Evolutionary conservation across 1,140 invertebrate genomes (phyloP).

Genomic region (Brachionus paranguensis): DNA sequence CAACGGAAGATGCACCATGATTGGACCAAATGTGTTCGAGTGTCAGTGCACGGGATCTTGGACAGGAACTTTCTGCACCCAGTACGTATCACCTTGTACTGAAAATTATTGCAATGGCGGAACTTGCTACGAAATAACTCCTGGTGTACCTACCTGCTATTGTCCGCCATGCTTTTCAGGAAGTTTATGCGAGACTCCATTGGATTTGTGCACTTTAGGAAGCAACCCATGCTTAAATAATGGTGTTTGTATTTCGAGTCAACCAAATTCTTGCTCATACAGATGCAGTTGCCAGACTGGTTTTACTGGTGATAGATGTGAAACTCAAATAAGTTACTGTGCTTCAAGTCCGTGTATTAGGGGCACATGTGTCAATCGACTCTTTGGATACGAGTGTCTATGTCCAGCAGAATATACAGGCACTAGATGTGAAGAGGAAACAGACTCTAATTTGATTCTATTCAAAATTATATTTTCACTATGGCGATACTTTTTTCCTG

Average conservation of each 20-base stretch:
- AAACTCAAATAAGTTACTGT: constrained; percentile 38
- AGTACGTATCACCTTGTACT: constrained; percentile 25
- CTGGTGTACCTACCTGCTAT: constrained; percentile 14
- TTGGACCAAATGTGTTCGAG: constrained; percentile 5
- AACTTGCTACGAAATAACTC: constrained; percentile 26
- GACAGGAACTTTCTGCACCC: background rate
- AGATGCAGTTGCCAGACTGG: constrained; percentile 7
- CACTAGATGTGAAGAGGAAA: background rate
- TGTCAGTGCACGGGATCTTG: background rate
- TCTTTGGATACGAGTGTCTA: background rate
- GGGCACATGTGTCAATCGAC: background rate
- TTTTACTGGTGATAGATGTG: constrained; percentile 38
- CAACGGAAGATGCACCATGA: constrained; percentile 15
- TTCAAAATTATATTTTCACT: background rate
- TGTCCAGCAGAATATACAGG: background rate
- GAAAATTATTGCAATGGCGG: constrained; percentile 40
- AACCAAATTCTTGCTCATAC: constrained; percentile 26
- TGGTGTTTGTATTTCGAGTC: constrained; percentile 30
- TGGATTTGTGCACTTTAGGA: background rate
- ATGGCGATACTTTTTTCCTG: background rate
- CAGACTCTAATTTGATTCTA: background rate
- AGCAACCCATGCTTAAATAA: constrained; percentile 35
- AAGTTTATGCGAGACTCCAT: background rate
- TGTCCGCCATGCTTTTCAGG: constrained; percentile 19
- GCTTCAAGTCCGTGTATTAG: background rate